Conservation (phyloP, 2,888 invertebrate species). For the Netelia melanura region DNA sequence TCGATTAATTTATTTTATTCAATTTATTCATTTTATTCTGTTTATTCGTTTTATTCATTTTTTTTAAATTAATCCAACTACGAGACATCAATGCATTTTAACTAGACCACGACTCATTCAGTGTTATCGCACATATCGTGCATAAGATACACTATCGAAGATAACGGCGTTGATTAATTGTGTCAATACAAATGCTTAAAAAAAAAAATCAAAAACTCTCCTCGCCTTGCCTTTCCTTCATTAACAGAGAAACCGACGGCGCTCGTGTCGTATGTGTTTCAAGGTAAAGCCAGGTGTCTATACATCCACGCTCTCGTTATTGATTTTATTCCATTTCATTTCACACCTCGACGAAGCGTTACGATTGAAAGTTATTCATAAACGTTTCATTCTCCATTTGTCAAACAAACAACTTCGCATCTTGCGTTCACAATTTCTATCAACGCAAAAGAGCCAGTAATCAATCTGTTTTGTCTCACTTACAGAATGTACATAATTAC, state of each 20-base stretch:
- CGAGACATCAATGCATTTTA: neutral
- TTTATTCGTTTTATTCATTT: neutral
- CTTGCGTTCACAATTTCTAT: no score
- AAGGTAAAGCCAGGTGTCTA: conserved; percentile 12
- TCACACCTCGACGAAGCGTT: conserved; percentile 7
- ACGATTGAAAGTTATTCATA: neutral
- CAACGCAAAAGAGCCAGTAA: neutral
- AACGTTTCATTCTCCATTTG: neutral
- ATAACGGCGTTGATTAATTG: conserved; percentile 24
- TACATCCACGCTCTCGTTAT: neutral
- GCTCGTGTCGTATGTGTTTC: neutral
- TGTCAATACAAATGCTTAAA: conserved; percentile 7
- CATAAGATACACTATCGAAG: conserved; percentile 3
- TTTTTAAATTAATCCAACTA: neutral
- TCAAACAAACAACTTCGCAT: neutral
- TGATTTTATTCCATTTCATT: neutral
- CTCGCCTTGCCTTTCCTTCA: neutral
- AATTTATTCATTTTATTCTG: conserved; percentile 7
- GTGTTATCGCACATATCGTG: neutral
- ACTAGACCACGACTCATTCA: neutral
- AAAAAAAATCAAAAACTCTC: neutral
- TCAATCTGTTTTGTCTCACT: conserved; percentile 82
- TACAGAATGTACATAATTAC: conserved; percentile 99
- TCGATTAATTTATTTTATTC: neutral
- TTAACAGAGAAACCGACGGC: no score